phyloP scores from a whole-genome alignment of 2,113 vertebrate genomes.

The Bucco capensis region DNA sequence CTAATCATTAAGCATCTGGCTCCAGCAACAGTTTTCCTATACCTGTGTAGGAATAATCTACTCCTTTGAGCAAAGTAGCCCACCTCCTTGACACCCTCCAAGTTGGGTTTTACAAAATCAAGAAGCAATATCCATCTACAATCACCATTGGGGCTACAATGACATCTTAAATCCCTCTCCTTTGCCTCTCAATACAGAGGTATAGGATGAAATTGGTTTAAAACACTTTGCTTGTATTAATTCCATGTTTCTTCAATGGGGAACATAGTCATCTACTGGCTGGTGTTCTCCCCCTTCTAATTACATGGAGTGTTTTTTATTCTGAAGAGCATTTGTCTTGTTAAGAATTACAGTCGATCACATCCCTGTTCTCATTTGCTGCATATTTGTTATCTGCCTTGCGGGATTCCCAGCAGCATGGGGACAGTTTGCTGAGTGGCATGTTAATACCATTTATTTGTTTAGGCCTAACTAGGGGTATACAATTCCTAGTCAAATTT shows the following conservation, averaged over 20 bases:
- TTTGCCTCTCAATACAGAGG: background rate
- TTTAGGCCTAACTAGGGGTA: conserved; percentile 60
- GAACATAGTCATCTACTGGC: background rate
- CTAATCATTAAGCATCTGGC: background rate
- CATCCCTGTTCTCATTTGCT: background rate
- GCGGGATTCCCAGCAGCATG: conserved; percentile 18
- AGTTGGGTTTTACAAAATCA: background rate
- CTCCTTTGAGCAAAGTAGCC: background rate
- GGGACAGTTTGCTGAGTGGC: conserved; percentile 42
- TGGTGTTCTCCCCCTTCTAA: background rate
- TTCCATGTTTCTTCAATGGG: background rate
- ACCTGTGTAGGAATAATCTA: background rate
- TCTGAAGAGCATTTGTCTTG: background rate
- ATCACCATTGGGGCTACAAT: background rate
- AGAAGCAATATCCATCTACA: background rate
- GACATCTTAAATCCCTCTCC: background rate
- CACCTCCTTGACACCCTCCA: background rate
- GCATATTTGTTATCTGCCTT: conserved; percentile 43
- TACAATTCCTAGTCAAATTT: conserved; percentile 59
- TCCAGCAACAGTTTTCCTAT: background rate
- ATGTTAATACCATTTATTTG: conserved; percentile 60
- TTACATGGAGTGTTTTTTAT: background rate
- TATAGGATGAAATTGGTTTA: background rate
- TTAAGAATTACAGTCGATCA: background rate
- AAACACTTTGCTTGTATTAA: background rate